These are phyloP conservation scores for Drosophila biarmipes DNA, from an alignment of 1,140 invertebrate species.

Conservation along the genomic window DNA sequence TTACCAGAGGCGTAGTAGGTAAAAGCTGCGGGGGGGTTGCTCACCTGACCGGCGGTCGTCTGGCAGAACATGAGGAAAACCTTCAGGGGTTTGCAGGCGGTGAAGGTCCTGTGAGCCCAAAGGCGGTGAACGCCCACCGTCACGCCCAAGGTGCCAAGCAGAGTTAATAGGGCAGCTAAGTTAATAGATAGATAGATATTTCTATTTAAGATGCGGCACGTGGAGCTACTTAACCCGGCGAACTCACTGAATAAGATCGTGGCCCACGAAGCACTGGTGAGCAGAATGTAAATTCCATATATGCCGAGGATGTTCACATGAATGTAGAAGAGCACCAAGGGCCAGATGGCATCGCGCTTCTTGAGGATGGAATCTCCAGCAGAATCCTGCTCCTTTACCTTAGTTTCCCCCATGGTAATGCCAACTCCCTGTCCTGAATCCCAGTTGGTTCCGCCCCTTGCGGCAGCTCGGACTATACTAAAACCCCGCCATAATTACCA, in stretches of 20 bases:
- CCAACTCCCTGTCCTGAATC: not conserved
- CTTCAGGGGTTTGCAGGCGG: slow-evolving; percentile 89
- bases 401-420: slow-evolving; percentile 17
- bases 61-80: slow-evolving; percentile 92
- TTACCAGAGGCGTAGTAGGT: slow-evolving; percentile 2
- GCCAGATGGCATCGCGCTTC: slow-evolving; percentile 88
- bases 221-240: slow-evolving; percentile 14
- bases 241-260: slow-evolving; percentile 88
- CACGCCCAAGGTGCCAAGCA: slow-evolving; percentile 88
- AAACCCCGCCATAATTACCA: not conserved
- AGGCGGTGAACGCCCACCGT: slow-evolving; percentile 95
- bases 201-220: slow-evolving; percentile 13
- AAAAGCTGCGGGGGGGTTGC: slow-evolving; percentile 39
- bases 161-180: slow-evolving; percentile 86
- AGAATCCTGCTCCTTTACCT: not conserved
- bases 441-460: slow-evolving; percentile 15
- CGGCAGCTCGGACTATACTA: slow-evolving; percentile 38
- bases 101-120: slow-evolving; percentile 95
- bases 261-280: slow-evolving; percentile 87
- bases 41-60: slow-evolving; percentile 93
- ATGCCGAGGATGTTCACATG: slow-evolving; percentile 88
- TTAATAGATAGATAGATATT: not conserved
- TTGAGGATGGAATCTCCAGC: slow-evolving; percentile 37
- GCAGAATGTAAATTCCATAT: slow-evolving; percentile 86
- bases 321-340: slow-evolving; percentile 88